These are phyloP conservation scores for Cichladusa arquata DNA, from an alignment of 2,113 vertebrate species.

Conservation along the genomic window DNA sequence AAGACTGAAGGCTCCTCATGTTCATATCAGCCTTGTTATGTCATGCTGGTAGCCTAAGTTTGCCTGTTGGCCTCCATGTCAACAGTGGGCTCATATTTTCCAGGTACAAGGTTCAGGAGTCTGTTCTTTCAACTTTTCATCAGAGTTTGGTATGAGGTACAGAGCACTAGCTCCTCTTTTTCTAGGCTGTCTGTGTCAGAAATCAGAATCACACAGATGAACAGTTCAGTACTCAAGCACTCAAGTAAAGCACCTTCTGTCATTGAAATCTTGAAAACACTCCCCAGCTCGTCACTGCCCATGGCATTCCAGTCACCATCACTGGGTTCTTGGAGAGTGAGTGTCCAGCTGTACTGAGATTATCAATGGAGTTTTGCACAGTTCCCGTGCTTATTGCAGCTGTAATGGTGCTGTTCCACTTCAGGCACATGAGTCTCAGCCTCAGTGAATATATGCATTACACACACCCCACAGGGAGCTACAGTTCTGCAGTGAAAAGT, in stretches of 20 bases:
- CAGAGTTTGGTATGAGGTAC: background rate
- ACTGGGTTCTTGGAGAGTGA: background rate
- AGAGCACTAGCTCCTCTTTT: background rate
- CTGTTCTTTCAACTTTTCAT: background rate
- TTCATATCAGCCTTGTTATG: background rate
- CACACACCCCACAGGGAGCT: background rate
- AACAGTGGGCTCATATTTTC: background rate
- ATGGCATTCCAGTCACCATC: background rate
- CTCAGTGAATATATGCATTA: background rate
- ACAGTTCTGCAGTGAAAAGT: fast-evolving
- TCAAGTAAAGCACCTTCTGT: background rate
- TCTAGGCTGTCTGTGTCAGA: background rate
- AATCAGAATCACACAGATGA: background rate
- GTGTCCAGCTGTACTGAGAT: background rate
- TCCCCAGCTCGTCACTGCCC: background rate
- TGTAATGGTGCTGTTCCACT: background rate
- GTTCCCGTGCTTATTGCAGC: background rate
- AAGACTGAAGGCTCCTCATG: background rate
- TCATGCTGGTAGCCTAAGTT: background rate
- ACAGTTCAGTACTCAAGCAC: background rate
- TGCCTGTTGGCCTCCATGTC: background rate
- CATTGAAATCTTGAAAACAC: background rate
- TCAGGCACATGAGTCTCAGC: background rate
- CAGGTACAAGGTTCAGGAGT: background rate
- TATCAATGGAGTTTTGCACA: background rate